Evolutionary conservation across 2,888 invertebrate genomes (phyloP).

Genomic region (Melikaiella ostensackeni): DNA sequence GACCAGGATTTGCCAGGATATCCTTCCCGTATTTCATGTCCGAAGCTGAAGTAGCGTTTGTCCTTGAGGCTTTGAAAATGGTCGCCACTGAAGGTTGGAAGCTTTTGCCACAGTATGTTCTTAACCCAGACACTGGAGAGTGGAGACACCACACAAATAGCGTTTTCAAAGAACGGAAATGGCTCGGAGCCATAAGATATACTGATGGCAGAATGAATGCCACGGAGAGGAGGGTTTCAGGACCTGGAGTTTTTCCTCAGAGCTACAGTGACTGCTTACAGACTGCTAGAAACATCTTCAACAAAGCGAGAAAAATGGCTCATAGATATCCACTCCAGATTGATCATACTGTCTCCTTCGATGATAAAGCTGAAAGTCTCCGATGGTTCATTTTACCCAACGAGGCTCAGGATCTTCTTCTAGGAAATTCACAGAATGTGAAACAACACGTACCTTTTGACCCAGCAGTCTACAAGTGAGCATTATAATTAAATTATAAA

Average conservation of each 20-base stretch:
- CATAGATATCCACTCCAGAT: conserved; percentile 84
- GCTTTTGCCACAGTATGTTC: conserved; percentile 90
- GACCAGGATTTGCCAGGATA: conserved; percentile 92
- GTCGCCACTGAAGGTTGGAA: conserved; percentile 94
- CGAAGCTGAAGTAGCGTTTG: conserved; percentile 88
- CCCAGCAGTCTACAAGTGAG: conserved; percentile 79
- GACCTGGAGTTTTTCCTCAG: conserved; percentile 86
- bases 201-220: conserved; percentile 87
- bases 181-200: conserved; percentile 88
- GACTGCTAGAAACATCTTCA: conserved; percentile 88
- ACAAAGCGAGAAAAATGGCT: conserved; percentile 86
- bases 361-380: conserved; percentile 83
- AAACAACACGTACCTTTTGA: conserved; percentile 88
- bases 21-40: conserved; percentile 92
- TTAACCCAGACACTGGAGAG: conserved; percentile 93
- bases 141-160: conserved; percentile 92
- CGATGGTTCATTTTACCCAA: conserved; percentile 94
- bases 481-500: neutral
- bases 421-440: conserved; percentile 86
- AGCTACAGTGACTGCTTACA: conserved; percentile 88
- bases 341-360: conserved; percentile 87
- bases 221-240: conserved; percentile 85
- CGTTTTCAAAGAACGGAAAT: conserved; percentile 89
- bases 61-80: conserved; percentile 90
- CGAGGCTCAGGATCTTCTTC: conserved; percentile 88